phyloP scores from a whole-genome alignment of 2,888 invertebrate genomes.

The Epirrhoe tristata region DNA sequence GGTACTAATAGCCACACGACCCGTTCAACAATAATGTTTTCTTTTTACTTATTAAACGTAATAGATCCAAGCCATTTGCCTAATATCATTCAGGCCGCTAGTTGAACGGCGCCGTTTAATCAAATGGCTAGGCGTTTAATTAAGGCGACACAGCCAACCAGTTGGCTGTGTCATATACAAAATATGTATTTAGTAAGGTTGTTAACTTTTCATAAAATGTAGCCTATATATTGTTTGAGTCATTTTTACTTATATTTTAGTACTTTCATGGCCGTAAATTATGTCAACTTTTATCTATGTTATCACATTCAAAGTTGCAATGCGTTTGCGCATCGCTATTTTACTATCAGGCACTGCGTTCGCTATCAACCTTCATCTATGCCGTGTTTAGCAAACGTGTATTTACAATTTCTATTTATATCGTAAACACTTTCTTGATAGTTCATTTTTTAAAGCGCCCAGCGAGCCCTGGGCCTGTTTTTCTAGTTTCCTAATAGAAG shows the following conservation, averaged over 20 bases:
- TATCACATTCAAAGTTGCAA: background rate
- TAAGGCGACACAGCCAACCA: no score
- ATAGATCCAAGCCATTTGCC: no score
- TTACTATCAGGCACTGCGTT: slow-evolving; percentile 3
- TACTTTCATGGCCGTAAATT: background rate
- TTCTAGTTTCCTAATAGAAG: slow-evolving; percentile 59
- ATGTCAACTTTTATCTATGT: background rate
- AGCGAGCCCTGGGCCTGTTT: slow-evolving; percentile 50
- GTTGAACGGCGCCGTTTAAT: no score
- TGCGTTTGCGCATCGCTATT: background rate
- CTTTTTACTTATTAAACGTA: no score
- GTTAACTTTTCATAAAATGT: no score
- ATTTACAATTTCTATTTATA: slow-evolving; percentile 59
- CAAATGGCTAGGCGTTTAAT: no score
- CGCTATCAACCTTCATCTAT: background rate
- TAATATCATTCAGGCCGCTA: no score
- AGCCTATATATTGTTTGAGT: no score
- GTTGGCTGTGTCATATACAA: no score
- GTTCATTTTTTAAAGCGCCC: slow-evolving; percentile 49
- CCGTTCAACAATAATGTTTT: no score
- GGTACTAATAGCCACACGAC: no score
- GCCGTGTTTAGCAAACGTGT: slow-evolving; percentile 13
- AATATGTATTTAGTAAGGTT: no score
- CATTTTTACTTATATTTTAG: background rate
- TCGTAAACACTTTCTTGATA: slow-evolving; percentile 59